Evolutionary conservation across 2,113 vertebrate genomes (phyloP), one percentile per base, ranked within the genome.

Genomic region (Microcebus tavaratra): DNA sequence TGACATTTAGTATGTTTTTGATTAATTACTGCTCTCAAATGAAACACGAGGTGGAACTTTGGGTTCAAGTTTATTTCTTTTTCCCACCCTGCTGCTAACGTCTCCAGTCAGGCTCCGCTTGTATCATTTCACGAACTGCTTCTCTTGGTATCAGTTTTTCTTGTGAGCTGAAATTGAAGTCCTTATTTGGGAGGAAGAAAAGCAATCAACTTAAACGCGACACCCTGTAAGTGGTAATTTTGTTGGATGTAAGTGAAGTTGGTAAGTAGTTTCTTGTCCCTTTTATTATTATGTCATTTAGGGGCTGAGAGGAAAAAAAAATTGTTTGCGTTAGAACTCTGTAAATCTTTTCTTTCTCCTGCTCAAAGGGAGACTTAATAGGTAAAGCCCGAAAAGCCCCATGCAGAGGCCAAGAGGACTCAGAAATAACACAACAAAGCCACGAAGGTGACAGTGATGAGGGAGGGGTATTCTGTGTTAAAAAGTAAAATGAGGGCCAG

Each of bases 131-230:
- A 72, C 1, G 0, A 79, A 65, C 13, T 39, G 63, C 79, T 94
- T 88, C 50, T 83, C 55, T 86, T 17, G 3, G 6, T 88, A 39
- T 88, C 27, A 67, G 50, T 55, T 93, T 75, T 92, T 88, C 89
- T 68, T 63, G 86, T 75, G 63, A 76, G 65, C 57, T 88, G 90
- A 94, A 92, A 91, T 90, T 92, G 80, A 85, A 98, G 55, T 81
- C 45, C 63, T 79, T 55, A 50, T 80, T 90, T 55, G 87, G 87
- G 48, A 80, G 65, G 87, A 96, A 94, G 68, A 65, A 85, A 96
- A 96, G 76, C 42, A 39, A 93, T 85, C 42, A 73, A 50, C 25
- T 79, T 82, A 59, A 59, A 92, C 7, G n/a, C 42, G 57, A 42
- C 20, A 55, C 53, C 27, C 55, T 55, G 84, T 65, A 72, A 75